Percentiles rank a stretch among this genome's conserved stretches.
phyloP scores from a whole-genome alignment of 2,797 vertebrate genomes.

The Ficedula albicollis region DNA sequence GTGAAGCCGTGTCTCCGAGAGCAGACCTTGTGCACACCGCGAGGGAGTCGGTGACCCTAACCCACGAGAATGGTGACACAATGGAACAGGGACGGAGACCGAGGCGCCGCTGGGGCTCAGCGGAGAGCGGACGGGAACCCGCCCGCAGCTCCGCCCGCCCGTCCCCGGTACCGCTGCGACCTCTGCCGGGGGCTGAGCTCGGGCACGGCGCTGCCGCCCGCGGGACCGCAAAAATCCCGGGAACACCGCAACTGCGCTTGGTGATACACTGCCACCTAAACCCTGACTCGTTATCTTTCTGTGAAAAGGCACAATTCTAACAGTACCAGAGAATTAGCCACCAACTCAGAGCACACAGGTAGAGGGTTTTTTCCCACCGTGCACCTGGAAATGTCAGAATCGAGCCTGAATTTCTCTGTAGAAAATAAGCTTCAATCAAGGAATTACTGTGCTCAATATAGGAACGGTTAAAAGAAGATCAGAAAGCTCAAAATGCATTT shows the following conservation, averaged over 20 bases:
- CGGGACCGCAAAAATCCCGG: background rate
- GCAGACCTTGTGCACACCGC: accelerated
- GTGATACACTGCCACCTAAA: background rate
- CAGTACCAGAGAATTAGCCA: background rate
- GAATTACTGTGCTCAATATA: background rate
- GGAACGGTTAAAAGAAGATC: background rate
- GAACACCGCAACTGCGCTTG: accelerated
- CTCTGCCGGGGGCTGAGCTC: background rate
- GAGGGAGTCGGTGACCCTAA: background rate
- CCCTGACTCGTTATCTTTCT: background rate
- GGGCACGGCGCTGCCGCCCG: background rate
- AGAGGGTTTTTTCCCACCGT: background rate
- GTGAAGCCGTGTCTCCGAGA: background rate
- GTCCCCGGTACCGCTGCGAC: background rate
- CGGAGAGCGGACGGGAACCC: accelerated
- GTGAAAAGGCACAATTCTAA: background rate
- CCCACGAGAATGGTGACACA: background rate
- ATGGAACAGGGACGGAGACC: accelerated
- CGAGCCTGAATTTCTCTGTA: background rate
- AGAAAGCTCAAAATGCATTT: background rate
- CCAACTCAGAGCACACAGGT: background rate
- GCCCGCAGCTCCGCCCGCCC: background rate
- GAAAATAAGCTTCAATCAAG: background rate
- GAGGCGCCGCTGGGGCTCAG: accelerated
- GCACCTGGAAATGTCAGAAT: background rate